phyloP scores from a whole-genome alignment of 2,888 invertebrate genomes.

The Hipparchia semele region DNA sequence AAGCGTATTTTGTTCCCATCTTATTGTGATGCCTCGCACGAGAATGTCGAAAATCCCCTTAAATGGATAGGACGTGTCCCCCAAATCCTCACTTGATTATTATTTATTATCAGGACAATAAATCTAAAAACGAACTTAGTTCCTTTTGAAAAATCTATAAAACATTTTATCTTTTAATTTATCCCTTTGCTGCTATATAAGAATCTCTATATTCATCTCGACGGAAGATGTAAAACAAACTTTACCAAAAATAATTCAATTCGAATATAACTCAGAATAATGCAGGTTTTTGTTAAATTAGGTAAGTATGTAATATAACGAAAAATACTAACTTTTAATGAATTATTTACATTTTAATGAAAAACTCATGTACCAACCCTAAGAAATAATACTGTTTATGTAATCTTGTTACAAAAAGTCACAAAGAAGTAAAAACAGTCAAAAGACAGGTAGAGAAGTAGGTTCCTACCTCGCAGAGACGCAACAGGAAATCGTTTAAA shows the following conservation, averaged over 20 bases:
- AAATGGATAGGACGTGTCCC: slow-evolving; percentile 76
- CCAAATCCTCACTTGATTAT: slow-evolving; percentile 77
- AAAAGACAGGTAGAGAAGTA: slow-evolving; percentile 3
- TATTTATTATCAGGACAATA: slow-evolving; percentile 76
- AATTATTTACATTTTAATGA: no score
- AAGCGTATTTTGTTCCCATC: slow-evolving; percentile 44
- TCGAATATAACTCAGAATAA: no score
- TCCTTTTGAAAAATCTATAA: background rate
- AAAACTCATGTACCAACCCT: no score
- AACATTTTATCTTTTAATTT: background rate
- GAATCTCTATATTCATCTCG: no score
- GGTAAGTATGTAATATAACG: no score
- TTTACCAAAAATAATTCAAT: no score
- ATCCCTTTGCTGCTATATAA: background rate
- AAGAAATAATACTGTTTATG: background rate
- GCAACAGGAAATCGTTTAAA: slow-evolving; percentile 12
- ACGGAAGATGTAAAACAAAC: no score
- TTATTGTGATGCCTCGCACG: slow-evolving; percentile 69
- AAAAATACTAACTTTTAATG: no score
- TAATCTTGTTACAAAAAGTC: background rate
- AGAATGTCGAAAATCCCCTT: slow-evolving; percentile 70
- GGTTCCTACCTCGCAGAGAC: background rate
- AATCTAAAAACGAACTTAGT: slow-evolving; percentile 55
- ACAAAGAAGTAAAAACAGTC: background rate
- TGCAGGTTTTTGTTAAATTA: no score